Evolutionary conservation across 1,140 invertebrate species (phyloP).

Genomic region (Dufourea novaeangliae): DNA sequence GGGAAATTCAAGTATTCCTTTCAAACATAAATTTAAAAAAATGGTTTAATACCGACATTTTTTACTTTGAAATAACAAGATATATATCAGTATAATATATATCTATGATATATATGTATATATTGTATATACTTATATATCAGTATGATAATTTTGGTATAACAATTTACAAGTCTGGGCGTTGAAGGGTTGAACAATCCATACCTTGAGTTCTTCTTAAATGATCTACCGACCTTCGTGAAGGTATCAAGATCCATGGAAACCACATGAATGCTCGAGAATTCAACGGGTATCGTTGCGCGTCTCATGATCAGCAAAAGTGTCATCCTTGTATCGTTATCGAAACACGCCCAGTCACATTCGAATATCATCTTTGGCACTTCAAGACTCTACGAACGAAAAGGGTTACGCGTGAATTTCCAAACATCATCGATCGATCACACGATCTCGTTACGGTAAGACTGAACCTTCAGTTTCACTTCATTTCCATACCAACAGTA

Average conservation of each 20-base stretch:
- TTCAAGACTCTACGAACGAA: slow-evolving; percentile 26
- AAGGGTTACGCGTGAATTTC: background rate
- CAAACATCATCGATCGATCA: background rate
- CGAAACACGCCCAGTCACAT: slow-evolving; percentile 29
- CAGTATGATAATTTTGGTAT: too few species aligned
- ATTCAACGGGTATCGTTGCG: slow-evolving; percentile 40
- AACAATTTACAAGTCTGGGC: too few species aligned
- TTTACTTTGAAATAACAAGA: too few species aligned
- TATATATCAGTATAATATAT: too few species aligned
- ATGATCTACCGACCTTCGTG: slow-evolving; percentile 18
- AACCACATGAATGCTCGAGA: slow-evolving; percentile 33
- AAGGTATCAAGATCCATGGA: slow-evolving; percentile 55
- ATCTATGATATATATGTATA: too few species aligned
- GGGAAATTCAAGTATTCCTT: too few species aligned
- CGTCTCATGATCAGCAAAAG: slow-evolving; percentile 52
- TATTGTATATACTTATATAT: too few species aligned
- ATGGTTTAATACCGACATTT: too few species aligned
- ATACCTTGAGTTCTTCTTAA: too few species aligned
- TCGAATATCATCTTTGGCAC: slow-evolving; percentile 21
- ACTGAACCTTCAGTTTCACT: slow-evolving; percentile 72
- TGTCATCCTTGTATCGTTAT: background rate
- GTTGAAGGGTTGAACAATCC: too few species aligned
- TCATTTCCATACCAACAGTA: slow-evolving; percentile 84
- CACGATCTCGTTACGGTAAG: background rate
- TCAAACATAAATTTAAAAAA: too few species aligned